Percentiles rank a stretch among this genome's conserved stretches.
phyloP scores from a whole-genome alignment of 2,113 vertebrate species.

The Raphicerus campestris region DNA sequence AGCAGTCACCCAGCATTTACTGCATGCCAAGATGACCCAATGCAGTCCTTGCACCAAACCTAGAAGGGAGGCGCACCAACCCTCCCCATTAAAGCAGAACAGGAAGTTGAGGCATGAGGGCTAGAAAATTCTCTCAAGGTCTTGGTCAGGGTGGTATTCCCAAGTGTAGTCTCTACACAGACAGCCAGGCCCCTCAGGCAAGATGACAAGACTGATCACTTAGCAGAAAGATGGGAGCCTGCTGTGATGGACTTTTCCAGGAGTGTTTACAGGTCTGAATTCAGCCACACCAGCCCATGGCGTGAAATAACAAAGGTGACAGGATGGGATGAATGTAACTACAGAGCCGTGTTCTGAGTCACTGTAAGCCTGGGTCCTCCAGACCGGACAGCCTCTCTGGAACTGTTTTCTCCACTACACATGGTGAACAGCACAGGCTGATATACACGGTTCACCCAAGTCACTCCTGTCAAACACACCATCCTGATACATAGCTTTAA shows the following conservation, averaged over 20 bases:
- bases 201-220: background rate
- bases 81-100: background rate
- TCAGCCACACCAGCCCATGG: background rate
- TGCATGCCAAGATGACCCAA: background rate
- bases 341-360: background rate
- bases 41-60: background rate
- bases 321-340: background rate
- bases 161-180: background rate
- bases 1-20: background rate
- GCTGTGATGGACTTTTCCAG: background rate
- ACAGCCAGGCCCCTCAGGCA: background rate
- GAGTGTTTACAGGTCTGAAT: background rate
- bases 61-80: background rate
- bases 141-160: background rate
- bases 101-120: background rate
- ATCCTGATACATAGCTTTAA: background rate
- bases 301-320: background rate
- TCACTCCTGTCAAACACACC: background rate
- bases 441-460: background rate
- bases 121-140: background rate
- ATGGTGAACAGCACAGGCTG: background rate
- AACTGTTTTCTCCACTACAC: background rate
- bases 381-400: background rate
- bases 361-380: background rate
- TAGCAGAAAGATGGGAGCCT: background rate